Percentiles rank a stretch among this genome's conserved stretches.
These are phyloP conservation scores for Cheiracanthium punctorium DNA, from an alignment of 2,888 invertebrate species.

Conservation along the genomic window DNA sequence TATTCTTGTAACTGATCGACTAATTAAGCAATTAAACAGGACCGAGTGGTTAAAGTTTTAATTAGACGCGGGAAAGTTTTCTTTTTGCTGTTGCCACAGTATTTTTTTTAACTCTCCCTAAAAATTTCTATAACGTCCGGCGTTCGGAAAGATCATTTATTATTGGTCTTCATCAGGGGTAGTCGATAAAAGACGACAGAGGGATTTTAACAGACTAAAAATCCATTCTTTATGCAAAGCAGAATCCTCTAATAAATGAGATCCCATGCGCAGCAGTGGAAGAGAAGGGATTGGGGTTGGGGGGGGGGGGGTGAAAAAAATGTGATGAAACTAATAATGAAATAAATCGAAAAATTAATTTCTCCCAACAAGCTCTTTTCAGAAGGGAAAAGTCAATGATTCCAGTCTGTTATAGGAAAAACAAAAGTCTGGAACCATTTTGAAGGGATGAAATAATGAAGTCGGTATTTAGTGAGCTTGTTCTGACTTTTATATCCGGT, in stretches of 20 bases:
- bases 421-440: background rate
- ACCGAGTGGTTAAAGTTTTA: constrained; percentile 68
- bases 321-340: constrained; percentile 50
- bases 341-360: constrained; percentile 66
- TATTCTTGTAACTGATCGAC: constrained; percentile 64
- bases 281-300: background rate
- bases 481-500: constrained; percentile 11
- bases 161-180: constrained; percentile 62
- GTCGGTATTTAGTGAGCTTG: background rate
- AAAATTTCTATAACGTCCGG: constrained; percentile 20
- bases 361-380: constrained; percentile 29
- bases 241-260: constrained; percentile 31
- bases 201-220: constrained; percentile 30
- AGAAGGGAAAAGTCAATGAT: constrained; percentile 9
- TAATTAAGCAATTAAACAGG: constrained; percentile 69
- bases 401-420: background rate
- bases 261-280: background rate
- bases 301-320: constrained; percentile 9
- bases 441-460: background rate
- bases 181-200: constrained; percentile 60
- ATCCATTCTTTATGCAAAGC: constrained; percentile 63
- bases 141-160: constrained; percentile 48
- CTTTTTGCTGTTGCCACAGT: constrained; percentile 9
- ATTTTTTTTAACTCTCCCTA: constrained; percentile 25
- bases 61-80: constrained; percentile 41